These are phyloP conservation scores for Eurystomus glaucurus DNA, from an alignment of 2,797 vertebrate species.

Conservation along the genomic window DNA sequence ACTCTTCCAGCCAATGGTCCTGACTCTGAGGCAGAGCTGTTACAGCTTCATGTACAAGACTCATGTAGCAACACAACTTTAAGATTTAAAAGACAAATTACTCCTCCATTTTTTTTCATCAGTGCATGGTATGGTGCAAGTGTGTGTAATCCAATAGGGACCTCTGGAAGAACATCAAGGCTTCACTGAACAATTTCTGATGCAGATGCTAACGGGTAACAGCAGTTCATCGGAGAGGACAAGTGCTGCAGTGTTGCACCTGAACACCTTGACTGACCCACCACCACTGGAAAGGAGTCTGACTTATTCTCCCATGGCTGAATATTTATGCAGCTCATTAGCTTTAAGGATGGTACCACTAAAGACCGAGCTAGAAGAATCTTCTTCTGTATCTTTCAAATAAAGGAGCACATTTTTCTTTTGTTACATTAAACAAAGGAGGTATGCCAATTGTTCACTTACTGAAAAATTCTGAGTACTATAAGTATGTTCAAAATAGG, in stretches of 20 bases:
- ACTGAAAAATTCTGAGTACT: not conserved
- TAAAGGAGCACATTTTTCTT: not conserved
- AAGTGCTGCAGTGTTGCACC: not conserved
- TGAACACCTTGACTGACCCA: not conserved
- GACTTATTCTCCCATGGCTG: not conserved
- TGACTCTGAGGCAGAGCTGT: not conserved
- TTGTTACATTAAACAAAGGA: not conserved
- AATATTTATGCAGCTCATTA: not conserved
- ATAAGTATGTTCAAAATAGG: not conserved
- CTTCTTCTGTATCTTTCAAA: not conserved
- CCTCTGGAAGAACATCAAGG: not conserved
- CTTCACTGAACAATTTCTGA: not conserved
- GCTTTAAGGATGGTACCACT: not conserved
- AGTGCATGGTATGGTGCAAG: not conserved
- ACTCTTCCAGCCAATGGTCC: not conserved
- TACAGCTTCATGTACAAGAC: not conserved
- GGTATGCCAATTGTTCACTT: not conserved
- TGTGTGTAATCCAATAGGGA: not conserved
- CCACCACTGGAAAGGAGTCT: not conserved
- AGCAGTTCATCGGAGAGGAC: not conserved
- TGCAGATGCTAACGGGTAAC: not conserved
- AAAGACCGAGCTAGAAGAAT: not conserved
- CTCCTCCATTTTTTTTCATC: not conserved
- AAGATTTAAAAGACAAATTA: not conserved
- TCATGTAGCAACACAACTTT: not conserved